A percentile compares a stretch with the other conserved stretches of the same genome.
Conservation (phyloP, 2,888 invertebrate species). For the Odontocolon sp. region DNA sequence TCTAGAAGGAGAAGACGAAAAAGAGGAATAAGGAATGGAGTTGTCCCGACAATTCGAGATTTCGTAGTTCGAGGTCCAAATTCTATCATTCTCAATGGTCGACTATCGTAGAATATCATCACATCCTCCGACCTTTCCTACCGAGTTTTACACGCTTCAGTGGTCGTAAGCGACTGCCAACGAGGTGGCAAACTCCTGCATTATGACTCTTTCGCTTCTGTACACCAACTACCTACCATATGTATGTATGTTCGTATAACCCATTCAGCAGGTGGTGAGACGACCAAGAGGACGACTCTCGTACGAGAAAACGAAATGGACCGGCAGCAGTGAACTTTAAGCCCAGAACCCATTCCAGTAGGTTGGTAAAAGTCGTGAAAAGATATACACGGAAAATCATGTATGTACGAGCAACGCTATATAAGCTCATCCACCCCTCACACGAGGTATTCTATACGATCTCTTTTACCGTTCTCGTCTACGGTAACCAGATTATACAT, state of each 20-base stretch:
- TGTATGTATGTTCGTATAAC: conserved; percentile 3
- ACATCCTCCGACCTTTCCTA: conserved; percentile 29
- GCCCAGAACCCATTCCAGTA: background rate
- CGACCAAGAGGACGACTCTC: conserved; percentile 22
- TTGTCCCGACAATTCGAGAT: background rate
- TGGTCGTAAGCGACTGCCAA: conserved; percentile 49
- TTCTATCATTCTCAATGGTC: background rate
- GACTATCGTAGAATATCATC: conserved; percentile 47
- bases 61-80: conserved; percentile 5
- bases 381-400: background rate
- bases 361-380: conserved; percentile 33
- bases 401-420: conserved; percentile 23
- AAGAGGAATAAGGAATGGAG: background rate
- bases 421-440: too few relatives aligned
- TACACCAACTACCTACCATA: background rate
- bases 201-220: conserved; percentile 35
- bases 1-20: background rate
- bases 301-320: conserved; percentile 42
- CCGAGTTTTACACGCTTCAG: conserved; percentile 51
- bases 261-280: conserved; percentile 25
- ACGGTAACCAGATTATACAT: background rate
- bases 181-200: conserved; percentile 54
- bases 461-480: background rate
- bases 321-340: conserved; percentile 36
- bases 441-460: background rate